These are phyloP conservation scores for Ceratothoa steindachneri DNA, from an alignment of 2,888 invertebrate species.

Conservation along the genomic window DNA sequence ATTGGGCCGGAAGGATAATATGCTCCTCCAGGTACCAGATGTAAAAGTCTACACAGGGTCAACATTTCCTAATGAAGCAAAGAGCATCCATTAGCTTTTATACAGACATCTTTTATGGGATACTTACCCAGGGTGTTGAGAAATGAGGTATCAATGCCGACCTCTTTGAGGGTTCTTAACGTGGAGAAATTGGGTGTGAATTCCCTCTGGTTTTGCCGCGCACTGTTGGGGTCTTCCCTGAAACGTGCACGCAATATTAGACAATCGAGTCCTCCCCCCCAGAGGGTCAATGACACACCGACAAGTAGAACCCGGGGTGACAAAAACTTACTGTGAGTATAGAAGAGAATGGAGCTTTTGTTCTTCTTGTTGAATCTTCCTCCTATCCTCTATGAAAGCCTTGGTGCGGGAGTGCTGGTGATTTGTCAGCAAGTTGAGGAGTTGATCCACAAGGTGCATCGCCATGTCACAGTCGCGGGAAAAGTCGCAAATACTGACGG, in stretches of 20 bases:
- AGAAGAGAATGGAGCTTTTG: constrained; percentile 45
- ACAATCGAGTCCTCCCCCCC: too few species aligned
- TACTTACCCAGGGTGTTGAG: constrained; percentile 64
- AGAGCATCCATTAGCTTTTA: too few species aligned
- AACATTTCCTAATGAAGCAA: too few species aligned
- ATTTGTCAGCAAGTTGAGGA: constrained; percentile 74
- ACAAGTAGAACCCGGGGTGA: too few species aligned
- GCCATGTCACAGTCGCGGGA: constrained; percentile 75
- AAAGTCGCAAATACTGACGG: constrained; percentile 68
- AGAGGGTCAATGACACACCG: too few species aligned
- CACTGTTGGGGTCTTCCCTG: constrained; percentile 26
- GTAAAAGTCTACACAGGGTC: too few species aligned
- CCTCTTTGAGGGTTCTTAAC: constrained; percentile 65
- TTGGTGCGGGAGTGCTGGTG: constrained; percentile 77
- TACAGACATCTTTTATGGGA: too few species aligned
- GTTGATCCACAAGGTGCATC: constrained; percentile 70
- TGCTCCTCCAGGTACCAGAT: too few species aligned
- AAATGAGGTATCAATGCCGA: constrained; percentile 82
- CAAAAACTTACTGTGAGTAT: too few species aligned
- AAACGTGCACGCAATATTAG: too few species aligned
- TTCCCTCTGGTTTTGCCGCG: constrained; percentile 57
- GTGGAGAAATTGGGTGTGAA: constrained; percentile 60
- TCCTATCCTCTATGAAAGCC: constrained; percentile 65
- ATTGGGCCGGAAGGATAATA: too few species aligned
- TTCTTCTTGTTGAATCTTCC: constrained; percentile 55